phyloP scores from a whole-genome alignment of 1,140 invertebrate genomes.

The Drosophila malerkotliana region DNA sequence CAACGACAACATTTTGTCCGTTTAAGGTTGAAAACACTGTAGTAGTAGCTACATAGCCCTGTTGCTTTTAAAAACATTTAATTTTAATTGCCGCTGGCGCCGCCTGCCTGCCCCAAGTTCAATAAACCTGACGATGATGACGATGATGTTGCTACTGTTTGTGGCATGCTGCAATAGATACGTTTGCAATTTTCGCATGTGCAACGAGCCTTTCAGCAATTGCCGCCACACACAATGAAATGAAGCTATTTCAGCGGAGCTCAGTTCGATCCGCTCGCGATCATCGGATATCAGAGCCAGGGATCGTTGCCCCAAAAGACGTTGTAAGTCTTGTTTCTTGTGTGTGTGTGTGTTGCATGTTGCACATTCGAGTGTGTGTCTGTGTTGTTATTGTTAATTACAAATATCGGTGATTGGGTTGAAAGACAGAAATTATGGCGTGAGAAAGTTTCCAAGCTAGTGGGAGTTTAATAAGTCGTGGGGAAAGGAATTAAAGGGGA shows the following conservation, averaged over 20 bases:
- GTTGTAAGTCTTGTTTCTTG: neutral
- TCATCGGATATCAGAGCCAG: slow-evolving; percentile 48
- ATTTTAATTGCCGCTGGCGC: slow-evolving; percentile 72
- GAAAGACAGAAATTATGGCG: slow-evolving; percentile 57
- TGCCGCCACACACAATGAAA: slow-evolving; percentile 54
- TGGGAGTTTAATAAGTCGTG: slow-evolving; percentile 20
- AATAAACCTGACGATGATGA: slow-evolving; percentile 50
- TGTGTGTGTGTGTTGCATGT: slow-evolving; percentile 10
- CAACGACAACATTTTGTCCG: slow-evolving; percentile 59
- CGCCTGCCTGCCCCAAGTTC: slow-evolving; percentile 67
- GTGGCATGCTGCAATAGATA: slow-evolving; percentile 67
- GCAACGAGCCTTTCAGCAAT: slow-evolving; percentile 49
- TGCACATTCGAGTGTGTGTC: neutral
- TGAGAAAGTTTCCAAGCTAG: slow-evolving; percentile 61
- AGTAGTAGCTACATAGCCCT: slow-evolving; percentile 10
- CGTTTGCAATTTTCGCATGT: slow-evolving; percentile 48
- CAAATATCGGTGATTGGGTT: slow-evolving; percentile 80
- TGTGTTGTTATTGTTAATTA: slow-evolving; percentile 62
- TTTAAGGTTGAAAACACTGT: slow-evolving; percentile 48
- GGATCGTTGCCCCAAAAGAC: slow-evolving; percentile 68
- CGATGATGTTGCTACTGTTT: slow-evolving; percentile 16
- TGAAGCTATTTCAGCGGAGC: slow-evolving; percentile 52
- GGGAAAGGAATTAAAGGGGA: neutral
- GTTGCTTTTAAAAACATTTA: slow-evolving; percentile 61
- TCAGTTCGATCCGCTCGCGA: slow-evolving; percentile 25